Percentiles rank a stretch among this genome's conserved stretches.
Conservation (phyloP, 2,113 vertebrate species). For the Hymenochirus boettgeri region DNA sequence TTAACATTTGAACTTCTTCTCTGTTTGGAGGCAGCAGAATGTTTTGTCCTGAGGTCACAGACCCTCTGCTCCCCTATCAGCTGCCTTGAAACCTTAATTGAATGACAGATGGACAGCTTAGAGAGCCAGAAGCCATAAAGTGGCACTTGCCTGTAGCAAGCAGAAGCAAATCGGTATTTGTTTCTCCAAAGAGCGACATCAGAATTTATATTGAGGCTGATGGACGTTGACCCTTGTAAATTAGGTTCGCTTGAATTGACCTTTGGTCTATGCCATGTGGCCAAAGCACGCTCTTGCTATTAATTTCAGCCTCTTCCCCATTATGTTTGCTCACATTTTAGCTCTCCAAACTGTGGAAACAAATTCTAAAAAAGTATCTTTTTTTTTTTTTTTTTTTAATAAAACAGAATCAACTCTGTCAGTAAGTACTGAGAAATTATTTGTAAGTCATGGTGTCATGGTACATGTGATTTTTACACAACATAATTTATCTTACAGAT, state of each 20-base stretch:
- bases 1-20: constrained; percentile 76
- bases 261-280: constrained; percentile 9
- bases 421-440: not conserved
- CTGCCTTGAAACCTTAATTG: constrained; percentile 73
- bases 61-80: constrained; percentile 69
- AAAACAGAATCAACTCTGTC: not conserved
- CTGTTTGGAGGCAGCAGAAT: constrained; percentile 63
- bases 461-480: not conserved
- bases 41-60: constrained; percentile 70
- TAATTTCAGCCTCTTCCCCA: not conserved
- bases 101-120: constrained; percentile 80
- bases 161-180: constrained; percentile 34
- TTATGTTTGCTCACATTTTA: constrained; percentile 14
- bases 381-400: not conserved
- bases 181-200: constrained; percentile 31
- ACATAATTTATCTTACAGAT: constrained; percentile 15
- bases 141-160: constrained; percentile 40
- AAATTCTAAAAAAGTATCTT: not conserved
- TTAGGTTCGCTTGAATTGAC: constrained; percentile 38
- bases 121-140: constrained; percentile 54
- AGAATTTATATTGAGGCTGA: constrained; percentile 30
- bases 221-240: constrained; percentile 35
- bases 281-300: not conserved
- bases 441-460: not conserved
- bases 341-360: not conserved